Conservation (phyloP, 2,797 vertebrate species). For the Columba guinea region DNA sequence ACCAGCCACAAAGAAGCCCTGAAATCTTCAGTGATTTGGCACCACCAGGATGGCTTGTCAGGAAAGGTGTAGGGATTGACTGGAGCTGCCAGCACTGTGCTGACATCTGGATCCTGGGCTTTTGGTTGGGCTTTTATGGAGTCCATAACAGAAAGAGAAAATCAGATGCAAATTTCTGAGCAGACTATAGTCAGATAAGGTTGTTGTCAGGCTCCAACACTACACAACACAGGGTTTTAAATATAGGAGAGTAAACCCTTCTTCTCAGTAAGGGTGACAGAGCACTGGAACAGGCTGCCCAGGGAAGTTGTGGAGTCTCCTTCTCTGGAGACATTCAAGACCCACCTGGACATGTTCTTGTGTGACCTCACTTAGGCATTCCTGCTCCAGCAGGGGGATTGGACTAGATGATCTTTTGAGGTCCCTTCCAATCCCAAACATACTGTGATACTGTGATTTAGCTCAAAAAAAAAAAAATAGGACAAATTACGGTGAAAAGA, state of each 20-base stretch:
- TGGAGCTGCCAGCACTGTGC: background rate
- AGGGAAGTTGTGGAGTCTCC: too few species aligned
- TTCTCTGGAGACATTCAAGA: too few species aligned
- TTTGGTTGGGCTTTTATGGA: background rate
- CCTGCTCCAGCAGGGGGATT: too few species aligned
- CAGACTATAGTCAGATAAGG: background rate
- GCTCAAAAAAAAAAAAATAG: background rate
- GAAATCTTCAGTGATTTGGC: too few species aligned
- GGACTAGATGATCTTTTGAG: too few species aligned
- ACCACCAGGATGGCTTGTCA: background rate
- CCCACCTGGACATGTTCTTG: too few species aligned
- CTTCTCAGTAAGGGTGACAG: too few species aligned
- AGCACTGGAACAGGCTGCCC: too few species aligned
- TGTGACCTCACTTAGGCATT: too few species aligned
- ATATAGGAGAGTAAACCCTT: background rate
- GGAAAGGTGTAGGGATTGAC: background rate
- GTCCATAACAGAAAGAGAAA: background rate
- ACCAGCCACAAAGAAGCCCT: background rate
- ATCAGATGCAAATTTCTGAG: background rate
- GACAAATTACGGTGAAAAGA: background rate
- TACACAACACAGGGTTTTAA: background rate
- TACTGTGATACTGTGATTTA: background rate
- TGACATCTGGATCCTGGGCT: rapidly evolving
- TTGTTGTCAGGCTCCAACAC: background rate
- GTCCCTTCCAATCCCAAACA: too few species aligned